Evolutionary conservation across 2,113 vertebrate genomes (phyloP).

Genomic region (Oxygymnocypris stewartii): DNA sequence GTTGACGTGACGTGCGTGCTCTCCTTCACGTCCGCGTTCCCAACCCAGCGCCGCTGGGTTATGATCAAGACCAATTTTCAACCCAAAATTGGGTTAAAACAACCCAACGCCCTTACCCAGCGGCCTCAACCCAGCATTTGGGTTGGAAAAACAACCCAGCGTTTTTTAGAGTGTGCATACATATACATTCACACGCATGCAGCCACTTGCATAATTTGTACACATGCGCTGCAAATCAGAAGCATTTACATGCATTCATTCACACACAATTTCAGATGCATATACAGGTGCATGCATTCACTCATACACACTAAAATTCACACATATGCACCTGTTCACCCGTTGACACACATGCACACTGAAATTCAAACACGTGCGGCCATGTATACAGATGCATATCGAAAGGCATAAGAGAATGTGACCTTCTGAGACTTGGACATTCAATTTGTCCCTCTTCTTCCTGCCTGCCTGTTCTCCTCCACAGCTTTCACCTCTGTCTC

Average conservation of each 20-base stretch:
- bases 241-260: not conserved
- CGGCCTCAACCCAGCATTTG: too few relatives aligned
- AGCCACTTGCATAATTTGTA: not conserved
- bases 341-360: not conserved
- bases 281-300: not conserved
- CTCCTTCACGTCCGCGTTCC: too few relatives aligned
- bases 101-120: too few relatives aligned
- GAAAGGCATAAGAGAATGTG: not conserved
- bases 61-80: too few relatives aligned
- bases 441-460: not conserved
- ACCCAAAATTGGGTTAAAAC: too few relatives aligned
- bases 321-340: not conserved
- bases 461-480: not conserved
- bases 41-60: too few relatives aligned
- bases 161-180: too few relatives aligned
- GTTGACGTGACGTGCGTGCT: too few relatives aligned
- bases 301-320: not conserved
- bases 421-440: constrained; percentile 10
- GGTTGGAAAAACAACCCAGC: too few relatives aligned
- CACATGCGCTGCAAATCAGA: not conserved
- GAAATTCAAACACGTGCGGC: not conserved
- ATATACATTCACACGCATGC: not conserved
- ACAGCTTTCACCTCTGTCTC: constrained; percentile 2
- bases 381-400: not conserved
- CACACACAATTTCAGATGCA: not conserved